Evolutionary conservation across 1,140 invertebrate species (phyloP).

Genomic region (Myzus persicae): DNA sequence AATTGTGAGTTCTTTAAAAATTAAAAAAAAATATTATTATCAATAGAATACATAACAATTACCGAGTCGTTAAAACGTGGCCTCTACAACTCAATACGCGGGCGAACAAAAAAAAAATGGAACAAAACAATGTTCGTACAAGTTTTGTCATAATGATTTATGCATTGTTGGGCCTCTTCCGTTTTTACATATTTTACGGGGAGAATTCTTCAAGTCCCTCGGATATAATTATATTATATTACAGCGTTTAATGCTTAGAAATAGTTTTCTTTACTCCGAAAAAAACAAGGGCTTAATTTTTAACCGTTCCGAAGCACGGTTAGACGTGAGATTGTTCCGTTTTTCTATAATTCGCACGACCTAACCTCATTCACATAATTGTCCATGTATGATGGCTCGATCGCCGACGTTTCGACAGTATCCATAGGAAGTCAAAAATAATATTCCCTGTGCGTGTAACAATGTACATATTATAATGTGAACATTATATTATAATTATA

Average conservation of each 20-base stretch:
- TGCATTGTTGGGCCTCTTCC: neutral
- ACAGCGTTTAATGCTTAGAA: neutral
- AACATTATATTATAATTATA: neutral
- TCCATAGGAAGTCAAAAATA: neutral
- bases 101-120: neutral
- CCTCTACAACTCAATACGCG: neutral
- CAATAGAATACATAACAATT: neutral
- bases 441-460: neutral
- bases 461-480: neutral
- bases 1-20: constrained; percentile 22
- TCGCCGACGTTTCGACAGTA: neutral
- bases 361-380: constrained; percentile 16
- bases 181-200: constrained; percentile 27
- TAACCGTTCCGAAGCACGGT: neutral
- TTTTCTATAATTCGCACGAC: neutral
- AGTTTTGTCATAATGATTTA: constrained; percentile 12
- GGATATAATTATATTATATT: neutral
- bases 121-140: neutral
- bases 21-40: neutral
- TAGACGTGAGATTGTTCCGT: neutral
- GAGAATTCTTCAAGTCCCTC: constrained; percentile 2
- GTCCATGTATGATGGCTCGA: neutral
- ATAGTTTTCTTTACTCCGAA: neutral
- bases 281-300: neutral
- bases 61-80: neutral